Conservation (phyloP, 2,888 invertebrate genomes). For the Neoscelio sp. region DNA sequence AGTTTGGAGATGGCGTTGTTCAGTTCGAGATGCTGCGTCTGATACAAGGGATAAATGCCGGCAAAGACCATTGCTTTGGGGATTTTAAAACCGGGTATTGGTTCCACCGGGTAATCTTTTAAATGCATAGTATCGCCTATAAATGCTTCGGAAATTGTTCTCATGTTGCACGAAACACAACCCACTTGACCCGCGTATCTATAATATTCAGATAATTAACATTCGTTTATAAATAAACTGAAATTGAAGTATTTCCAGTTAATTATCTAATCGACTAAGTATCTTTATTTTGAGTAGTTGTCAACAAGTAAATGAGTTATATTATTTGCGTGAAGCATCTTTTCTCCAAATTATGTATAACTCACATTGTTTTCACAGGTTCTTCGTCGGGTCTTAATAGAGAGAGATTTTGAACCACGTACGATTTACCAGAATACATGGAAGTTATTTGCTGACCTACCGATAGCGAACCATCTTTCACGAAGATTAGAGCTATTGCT, state of each 20-base stretch:
- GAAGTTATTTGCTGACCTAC: conserved; percentile 91
- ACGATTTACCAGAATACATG: conserved; percentile 88
- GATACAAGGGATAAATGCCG: conserved; percentile 95
- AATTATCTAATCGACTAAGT: conserved; percentile 16
- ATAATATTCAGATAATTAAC: conserved; percentile 58
- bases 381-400: conserved; percentile 91
- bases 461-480: conserved; percentile 90
- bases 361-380: conserved; percentile 86
- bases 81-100: conserved; percentile 87
- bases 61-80: conserved; percentile 94
- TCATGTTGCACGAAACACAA: conserved; percentile 92
- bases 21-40: conserved; percentile 90
- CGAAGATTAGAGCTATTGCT: conserved; percentile 89
- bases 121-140: conserved; percentile 90
- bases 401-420: conserved; percentile 91
- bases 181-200: conserved; percentile 97
- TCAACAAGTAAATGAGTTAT: neutral
- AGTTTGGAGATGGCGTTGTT: conserved; percentile 95
- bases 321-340: neutral
- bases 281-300: neutral
- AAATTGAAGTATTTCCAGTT: conserved; percentile 1
- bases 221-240: conserved; percentile 21
- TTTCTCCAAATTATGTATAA: conserved; percentile 43
- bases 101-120: conserved; percentile 84
- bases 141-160: conserved; percentile 88